phyloP scores from a whole-genome alignment of 2,113 vertebrate genomes.

The Corvus cornix region DNA sequence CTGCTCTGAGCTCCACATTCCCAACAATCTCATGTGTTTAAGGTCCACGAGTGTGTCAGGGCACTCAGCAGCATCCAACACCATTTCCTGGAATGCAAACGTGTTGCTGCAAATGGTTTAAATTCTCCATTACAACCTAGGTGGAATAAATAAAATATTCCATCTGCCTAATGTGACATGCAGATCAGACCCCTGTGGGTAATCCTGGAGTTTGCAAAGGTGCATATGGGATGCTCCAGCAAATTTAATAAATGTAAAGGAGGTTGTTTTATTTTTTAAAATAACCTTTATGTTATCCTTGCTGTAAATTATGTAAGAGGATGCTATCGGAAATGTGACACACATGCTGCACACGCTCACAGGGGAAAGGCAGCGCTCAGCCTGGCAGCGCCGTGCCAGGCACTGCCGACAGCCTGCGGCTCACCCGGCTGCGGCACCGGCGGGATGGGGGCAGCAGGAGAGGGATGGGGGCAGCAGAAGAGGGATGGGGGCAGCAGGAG shows the following conservation, averaged over 20 bases:
- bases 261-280: slow-evolving; percentile 59
- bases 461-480: rapidly evolving
- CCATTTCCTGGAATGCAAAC: background rate
- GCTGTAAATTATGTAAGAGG: slow-evolving; percentile 55
- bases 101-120: slow-evolving; percentile 35
- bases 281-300: slow-evolving; percentile 56
- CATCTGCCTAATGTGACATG: slow-evolving; percentile 64
- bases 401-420: rapidly evolving
- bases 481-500: rapidly evolving
- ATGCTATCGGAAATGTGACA: background rate
- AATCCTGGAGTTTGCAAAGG: slow-evolving; percentile 36
- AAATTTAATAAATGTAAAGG: slow-evolving; percentile 60
- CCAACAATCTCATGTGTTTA: background rate
- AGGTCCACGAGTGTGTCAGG: background rate
- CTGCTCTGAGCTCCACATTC: background rate
- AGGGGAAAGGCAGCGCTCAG: background rate
- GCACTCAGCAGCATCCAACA: background rate
- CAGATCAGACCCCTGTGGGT: slow-evolving; percentile 64
- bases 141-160: slow-evolving; percentile 69
- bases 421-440: background rate
- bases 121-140: slow-evolving; percentile 35
- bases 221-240: slow-evolving; percentile 54
- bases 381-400: background rate
- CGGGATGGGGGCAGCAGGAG: background rate
- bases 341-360: background rate